Base-by-base conservation (phyloP, 2,113 vertebrate genomes). In the Hystrix cristata region DNA sequence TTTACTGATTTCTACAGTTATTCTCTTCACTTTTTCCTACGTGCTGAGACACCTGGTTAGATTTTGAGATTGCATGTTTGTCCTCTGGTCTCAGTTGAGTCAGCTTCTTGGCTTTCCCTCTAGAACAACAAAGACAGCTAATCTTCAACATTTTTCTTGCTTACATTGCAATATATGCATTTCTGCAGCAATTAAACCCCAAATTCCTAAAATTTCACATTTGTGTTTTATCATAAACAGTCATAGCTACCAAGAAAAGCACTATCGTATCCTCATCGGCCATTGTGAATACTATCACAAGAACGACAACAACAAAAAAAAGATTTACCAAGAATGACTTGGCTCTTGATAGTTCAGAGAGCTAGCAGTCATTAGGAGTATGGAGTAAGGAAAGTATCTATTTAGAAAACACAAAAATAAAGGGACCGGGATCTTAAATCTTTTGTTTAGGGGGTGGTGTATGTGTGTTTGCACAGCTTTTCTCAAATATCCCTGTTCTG, bases 151-250 rank as follows among this genome's bases (percentile, higher is more conserved):
- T 88, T 59, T n/a, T 79, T 74, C 23, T 86, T 84, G 69, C 62
- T 12, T 76, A 60, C 2, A 25, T 15, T 64, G 48, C 3, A 21
- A 31, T 29, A 78, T 57, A 34, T 62, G 3, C 43, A 81, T 87
- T 94, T 90, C 27, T 82, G 59, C 16, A 80, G 3, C 15, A n/a
- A 46, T 90, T 55, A 80, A 85, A 95, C 1, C n/a, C 60, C 93
- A 90, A 55, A 9, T 16, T 43, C 12, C 14, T 89, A 91, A 93
- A 96, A 79, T 64, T 72, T 86, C n/a, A 80, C 3, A 62, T 87
- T 82, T 78, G 67, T 46, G 43, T 87, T 92, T 96, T 69, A 46
- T 78, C 10, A 84, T 57, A 92, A 83, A 62, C 1, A 82, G 18
- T 4, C 86, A 72, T 3, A 59, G 34, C 38, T 95, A 83, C 31